Evolutionary conservation across 2,888 invertebrate genomes (phyloP).

Genomic region (Drosophila buzzatii): DNA sequence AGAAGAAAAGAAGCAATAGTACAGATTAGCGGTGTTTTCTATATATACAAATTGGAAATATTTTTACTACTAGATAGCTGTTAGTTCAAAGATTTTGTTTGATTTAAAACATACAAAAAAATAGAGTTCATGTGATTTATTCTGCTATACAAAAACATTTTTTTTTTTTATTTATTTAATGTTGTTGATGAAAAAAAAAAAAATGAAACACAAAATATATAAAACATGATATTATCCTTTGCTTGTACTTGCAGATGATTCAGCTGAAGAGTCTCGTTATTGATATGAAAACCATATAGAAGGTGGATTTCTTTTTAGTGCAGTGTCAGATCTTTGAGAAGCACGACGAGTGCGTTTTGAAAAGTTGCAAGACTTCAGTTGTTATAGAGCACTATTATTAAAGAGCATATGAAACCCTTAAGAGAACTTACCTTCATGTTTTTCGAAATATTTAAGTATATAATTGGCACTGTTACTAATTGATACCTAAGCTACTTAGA

Average conservation of each 20-base stretch:
- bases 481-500: slow-evolving; percentile 52
- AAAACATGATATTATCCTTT: background rate
- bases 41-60: slow-evolving; percentile 67
- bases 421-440: slow-evolving; percentile 49
- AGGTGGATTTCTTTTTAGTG: slow-evolving; percentile 19
- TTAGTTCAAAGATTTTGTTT: slow-evolving; percentile 33
- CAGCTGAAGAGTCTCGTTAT: background rate
- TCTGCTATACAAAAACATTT: slow-evolving; percentile 20
- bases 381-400: slow-evolving; percentile 20
- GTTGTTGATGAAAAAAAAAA: slow-evolving; percentile 18
- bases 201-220: background rate
- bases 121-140: slow-evolving; percentile 12
- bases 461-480: slow-evolving; percentile 28
- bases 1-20: slow-evolving; percentile 79
- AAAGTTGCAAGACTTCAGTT: slow-evolving; percentile 12
- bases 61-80: slow-evolving; percentile 58
- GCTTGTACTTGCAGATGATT: background rate
- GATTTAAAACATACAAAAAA: slow-evolving; percentile 1
- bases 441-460: slow-evolving; percentile 15
- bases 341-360: slow-evolving; percentile 25
- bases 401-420: background rate
- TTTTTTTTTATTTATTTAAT: background rate
- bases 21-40: slow-evolving; percentile 78
- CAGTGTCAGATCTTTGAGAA: slow-evolving; percentile 23
- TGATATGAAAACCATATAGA: slow-evolving; percentile 4